phyloP scores from a whole-genome alignment of 2,113 vertebrate genomes.

The Pseudolaguvia tuberculata region DNA sequence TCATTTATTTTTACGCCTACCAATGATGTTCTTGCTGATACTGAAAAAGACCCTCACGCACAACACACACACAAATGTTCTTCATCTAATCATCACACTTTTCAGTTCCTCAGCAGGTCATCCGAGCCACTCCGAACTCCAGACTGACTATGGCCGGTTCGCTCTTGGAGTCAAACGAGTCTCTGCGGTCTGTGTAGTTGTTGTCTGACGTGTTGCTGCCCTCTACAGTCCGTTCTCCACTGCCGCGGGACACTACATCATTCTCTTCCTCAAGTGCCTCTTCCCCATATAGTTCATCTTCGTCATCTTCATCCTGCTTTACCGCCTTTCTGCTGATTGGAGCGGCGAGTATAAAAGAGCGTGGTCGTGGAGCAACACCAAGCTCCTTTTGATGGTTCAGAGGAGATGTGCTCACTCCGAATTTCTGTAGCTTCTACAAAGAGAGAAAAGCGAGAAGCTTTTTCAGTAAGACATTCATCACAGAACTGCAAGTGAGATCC shows the following conservation, averaged over 20 bases:
- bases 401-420: constrained; percentile 63
- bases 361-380: constrained; percentile 57
- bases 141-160: constrained; percentile 87
- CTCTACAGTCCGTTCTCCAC: constrained; percentile 83
- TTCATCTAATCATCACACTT: constrained; percentile 23
- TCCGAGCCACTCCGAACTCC: constrained; percentile 90
- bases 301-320: constrained; percentile 68
- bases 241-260: constrained; percentile 57
- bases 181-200: constrained; percentile 77
- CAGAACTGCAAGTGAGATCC: neutral
- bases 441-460: neutral
- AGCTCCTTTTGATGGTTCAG: constrained; percentile 59
- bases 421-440: constrained; percentile 79
- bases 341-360: constrained; percentile 70
- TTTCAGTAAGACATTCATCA: neutral
- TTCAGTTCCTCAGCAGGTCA: constrained; percentile 80
- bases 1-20: neutral
- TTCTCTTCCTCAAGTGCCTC: constrained; percentile 66
- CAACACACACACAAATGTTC: constrained; percentile 1
- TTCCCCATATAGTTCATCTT: constrained; percentile 64
- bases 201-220: constrained; percentile 87
- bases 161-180: constrained; percentile 75
- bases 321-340: constrained; percentile 78
- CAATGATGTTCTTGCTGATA: neutral
- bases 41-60: neutral